Evolutionary conservation across 1,140 invertebrate genomes (phyloP), one percentile per base, ranked within the genome.

Genomic region (Cherax destructor): DNA sequence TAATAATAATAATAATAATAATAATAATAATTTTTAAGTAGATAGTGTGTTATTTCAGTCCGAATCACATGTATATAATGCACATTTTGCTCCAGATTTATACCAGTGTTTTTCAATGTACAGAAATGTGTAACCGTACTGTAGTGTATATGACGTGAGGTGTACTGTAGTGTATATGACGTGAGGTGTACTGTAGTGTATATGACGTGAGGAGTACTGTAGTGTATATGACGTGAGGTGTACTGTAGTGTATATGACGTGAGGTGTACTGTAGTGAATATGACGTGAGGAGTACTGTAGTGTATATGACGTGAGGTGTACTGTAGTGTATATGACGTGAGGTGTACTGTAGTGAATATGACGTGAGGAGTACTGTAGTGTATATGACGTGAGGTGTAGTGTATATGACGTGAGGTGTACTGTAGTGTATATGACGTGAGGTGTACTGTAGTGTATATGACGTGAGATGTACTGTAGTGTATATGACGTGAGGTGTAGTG

Each of bases 41-140:
- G 81, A 81, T 90, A 90, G 88, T 56, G 49, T 76, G 72, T 78
- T 90, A 74, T 72, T 83, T 90, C 50, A 50, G 50, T 52, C 84
- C 52, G 88, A 90, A 90, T 90, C 88, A 90, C 88, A 90, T 90
- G 88, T 90, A 90, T 56, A 90, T 90, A 90, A 30, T 84, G 88
- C 88, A 90, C 88, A 90, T 47, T 21, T 49, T 59, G 52, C 80
- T 83, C n/a, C 72, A 84, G 11, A 90, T 90, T 90, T 90, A 49
- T 90, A 90, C 88, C 81, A 77, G 3, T 50, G 83, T 90, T 80
- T 90, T 84, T 84, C 74, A 90, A 77, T 90, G 88, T 90, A 90
- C 81, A 90, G 69, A 90, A 72, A 61, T 41, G 61, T 83, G 88
- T 69, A 61, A 65, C 65, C 18, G 61, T 83, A 49, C 65, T 84